These are phyloP conservation scores for Magallana ariakensis DNA, from an alignment of 1,140 invertebrate genomes.

Conservation along the genomic window DNA sequence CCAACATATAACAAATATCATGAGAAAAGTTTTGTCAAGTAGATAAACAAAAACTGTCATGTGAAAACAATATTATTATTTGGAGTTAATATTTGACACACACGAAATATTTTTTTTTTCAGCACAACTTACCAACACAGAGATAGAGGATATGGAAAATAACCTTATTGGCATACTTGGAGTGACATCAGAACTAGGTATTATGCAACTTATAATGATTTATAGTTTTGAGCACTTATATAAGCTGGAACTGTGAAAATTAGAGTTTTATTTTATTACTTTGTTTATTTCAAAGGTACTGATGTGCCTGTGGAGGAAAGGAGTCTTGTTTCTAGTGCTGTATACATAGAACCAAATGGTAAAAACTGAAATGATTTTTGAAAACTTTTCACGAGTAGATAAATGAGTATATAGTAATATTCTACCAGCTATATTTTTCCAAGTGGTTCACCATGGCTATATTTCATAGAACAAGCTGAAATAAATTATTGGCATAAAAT, in stretches of 20 bases:
- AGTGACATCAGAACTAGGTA: slow-evolving; percentile 4
- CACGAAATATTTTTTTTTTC: not conserved
- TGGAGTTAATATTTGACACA: not conserved
- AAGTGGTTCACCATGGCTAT: not conserved
- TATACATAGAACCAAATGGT: not conserved
- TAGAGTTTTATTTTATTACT: not conserved
- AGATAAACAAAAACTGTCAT: not conserved
- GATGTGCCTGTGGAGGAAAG: not conserved
- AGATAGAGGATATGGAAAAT: not conserved
- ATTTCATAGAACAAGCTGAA: no score
- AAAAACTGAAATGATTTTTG: not conserved
- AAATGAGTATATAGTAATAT: not conserved
- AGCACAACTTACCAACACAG: not conserved
- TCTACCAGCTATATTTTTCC: not conserved
- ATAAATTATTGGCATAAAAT: no score
- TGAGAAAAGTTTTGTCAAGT: no score
- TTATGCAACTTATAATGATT: not conserved
- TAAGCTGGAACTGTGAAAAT: no score
- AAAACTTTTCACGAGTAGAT: not conserved
- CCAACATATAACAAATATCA: not conserved
- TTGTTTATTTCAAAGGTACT: slow-evolving; percentile 3
- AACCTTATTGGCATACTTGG: slow-evolving; percentile 12
- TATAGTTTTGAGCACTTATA: not conserved
- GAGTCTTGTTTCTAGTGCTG: not conserved
- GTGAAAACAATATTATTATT: not conserved